Conservation (phyloP, 1,140 invertebrate genomes). For the Lucilia sericata region DNA sequence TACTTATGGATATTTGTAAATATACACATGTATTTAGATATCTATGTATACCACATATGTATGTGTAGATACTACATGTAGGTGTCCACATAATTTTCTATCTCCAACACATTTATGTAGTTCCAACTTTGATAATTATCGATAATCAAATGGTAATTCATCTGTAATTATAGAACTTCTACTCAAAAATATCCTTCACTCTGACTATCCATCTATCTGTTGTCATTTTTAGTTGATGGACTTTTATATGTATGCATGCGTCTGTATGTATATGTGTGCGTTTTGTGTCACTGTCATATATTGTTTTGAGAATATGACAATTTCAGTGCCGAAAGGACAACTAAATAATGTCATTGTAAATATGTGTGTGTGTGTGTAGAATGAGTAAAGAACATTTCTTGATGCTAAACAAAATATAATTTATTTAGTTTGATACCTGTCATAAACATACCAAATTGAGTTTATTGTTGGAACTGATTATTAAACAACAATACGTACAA, state of each 20-base stretch:
- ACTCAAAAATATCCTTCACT: not conserved
- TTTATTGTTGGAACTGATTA: not conserved
- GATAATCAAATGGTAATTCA: slow-evolving; percentile 26
- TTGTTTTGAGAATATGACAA: not conserved
- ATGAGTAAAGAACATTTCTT: not conserved
- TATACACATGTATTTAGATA: too few relatives aligned
- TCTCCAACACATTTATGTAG: too few relatives aligned
- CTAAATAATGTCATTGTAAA: not conserved
- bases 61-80: too few relatives aligned
- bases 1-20: too few relatives aligned
- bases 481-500: not conserved
- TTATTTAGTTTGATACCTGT: not conserved
- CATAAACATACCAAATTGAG: not conserved
- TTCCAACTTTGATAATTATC: too few relatives aligned
- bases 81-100: too few relatives aligned
- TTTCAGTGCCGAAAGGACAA: not conserved
- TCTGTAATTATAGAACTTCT: not conserved
- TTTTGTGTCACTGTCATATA: not conserved
- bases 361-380: too few relatives aligned
- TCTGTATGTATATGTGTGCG: too few relatives aligned
- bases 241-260: not conserved
- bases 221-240: not conserved
- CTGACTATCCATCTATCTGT: not conserved
- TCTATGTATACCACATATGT: too few relatives aligned
- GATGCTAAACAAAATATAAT: not conserved